phyloP scores from a whole-genome alignment of 1,140 invertebrate species.

The Antheraea mylitta region DNA sequence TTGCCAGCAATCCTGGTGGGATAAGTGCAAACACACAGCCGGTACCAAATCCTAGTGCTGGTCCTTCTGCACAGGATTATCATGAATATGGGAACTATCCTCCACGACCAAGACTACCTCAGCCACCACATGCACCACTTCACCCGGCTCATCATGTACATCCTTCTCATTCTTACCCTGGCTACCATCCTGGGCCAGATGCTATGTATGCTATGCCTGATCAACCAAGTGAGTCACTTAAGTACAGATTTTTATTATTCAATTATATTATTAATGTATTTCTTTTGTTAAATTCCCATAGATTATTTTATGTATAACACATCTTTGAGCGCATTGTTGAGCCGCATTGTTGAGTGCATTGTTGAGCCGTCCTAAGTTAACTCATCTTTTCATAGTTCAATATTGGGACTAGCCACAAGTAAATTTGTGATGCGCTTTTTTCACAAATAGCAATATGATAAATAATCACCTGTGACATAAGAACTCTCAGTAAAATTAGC shows the following conservation, averaged over 20 bases:
- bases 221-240: slow-evolving; percentile 76
- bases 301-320: too few species aligned
- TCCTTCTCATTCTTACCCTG: slow-evolving; percentile 79
- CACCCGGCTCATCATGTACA: slow-evolving; percentile 75
- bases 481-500: too few species aligned
- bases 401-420: too few species aligned
- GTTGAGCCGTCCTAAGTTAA: too few species aligned
- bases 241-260: neutral
- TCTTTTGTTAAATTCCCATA: too few species aligned
- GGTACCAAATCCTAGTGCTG: slow-evolving; percentile 70
- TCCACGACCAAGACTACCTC: slow-evolving; percentile 76
- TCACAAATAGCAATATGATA: too few species aligned
- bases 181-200: slow-evolving; percentile 83
- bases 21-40: slow-evolving; percentile 64
- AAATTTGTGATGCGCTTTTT: too few species aligned
- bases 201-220: slow-evolving; percentile 88
- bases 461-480: too few species aligned
- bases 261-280: neutral
- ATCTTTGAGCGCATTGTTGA: too few species aligned
- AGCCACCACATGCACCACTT: slow-evolving; percentile 78
- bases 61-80: slow-evolving; percentile 72
- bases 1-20: slow-evolving; percentile 80
- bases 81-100: slow-evolving; percentile 79
- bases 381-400: too few species aligned
- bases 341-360: too few species aligned